Conservation (phyloP, 2,797 vertebrate species). For the Nasua narica region DNA sequence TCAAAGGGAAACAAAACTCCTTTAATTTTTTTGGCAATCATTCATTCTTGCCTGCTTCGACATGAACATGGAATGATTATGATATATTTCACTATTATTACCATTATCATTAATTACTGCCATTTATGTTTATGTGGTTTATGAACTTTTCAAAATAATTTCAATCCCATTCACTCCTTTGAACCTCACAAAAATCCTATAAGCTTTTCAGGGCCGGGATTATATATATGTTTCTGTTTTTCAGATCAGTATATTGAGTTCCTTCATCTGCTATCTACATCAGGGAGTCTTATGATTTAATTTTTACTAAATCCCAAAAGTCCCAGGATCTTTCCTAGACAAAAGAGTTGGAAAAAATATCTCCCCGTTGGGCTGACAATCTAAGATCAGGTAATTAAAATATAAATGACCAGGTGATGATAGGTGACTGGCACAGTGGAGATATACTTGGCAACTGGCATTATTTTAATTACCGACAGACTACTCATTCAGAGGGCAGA, state of each 20-base stretch:
- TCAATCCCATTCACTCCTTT: background rate
- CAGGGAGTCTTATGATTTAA: background rate
- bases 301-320: background rate
- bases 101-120: background rate
- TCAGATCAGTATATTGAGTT: background rate
- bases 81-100: background rate
- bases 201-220: background rate
- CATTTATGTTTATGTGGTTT: background rate
- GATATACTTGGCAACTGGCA: conserved; percentile 3
- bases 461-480: conserved; percentile 42
- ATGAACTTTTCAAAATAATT: background rate
- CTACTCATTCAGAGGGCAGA: conserved; percentile 17
- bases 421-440: background rate
- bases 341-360: background rate
- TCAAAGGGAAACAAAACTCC: background rate
- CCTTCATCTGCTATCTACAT: background rate
- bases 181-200: background rate
- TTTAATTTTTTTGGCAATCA: background rate
- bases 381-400: conserved; percentile 50
- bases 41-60: background rate
- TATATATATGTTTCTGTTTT: background rate
- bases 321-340: background rate
- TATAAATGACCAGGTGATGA: conserved; percentile 13
- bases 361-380: background rate
- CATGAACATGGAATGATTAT: background rate